Evolutionary conservation across 2,113 vertebrate genomes (phyloP).

Genomic region (Dolichotis patagonum): DNA sequence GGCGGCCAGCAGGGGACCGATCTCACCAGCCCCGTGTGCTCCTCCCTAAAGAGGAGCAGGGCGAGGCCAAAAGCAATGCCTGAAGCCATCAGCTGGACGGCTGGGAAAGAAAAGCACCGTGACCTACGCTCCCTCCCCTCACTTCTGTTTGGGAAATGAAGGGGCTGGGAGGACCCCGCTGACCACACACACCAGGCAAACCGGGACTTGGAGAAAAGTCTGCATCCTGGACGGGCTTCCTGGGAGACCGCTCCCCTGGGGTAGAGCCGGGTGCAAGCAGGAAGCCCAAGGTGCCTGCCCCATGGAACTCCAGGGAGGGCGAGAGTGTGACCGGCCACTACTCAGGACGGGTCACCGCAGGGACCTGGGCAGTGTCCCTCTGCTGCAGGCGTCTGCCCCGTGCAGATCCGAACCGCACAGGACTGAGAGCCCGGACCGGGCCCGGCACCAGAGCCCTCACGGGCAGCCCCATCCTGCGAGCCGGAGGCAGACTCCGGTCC

Average conservation of each 20-base stretch:
- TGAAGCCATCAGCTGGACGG: no score
- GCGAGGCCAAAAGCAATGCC: no score
- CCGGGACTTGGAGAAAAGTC: not conserved
- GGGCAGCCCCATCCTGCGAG: not conserved
- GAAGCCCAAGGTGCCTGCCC: not conserved
- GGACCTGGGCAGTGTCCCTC: not conserved
- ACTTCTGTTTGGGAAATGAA: not conserved
- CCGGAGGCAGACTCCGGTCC: not conserved
- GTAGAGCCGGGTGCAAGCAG: not conserved
- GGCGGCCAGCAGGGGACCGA: not conserved
- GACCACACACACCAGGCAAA: not conserved
- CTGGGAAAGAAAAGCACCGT: not conserved
- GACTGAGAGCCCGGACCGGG: not conserved
- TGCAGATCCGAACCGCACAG: not conserved
- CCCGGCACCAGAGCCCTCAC: not conserved
- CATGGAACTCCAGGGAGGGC: not conserved
- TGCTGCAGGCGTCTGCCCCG: no score
- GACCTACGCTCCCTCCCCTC: not conserved
- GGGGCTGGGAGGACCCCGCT: no score
- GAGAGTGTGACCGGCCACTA: not conserved
- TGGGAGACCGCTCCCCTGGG: not conserved
- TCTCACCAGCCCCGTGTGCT: not conserved
- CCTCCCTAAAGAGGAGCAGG: not conserved
- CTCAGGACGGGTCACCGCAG: not conserved
- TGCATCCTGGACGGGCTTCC: not conserved